Conservation (phyloP, 2,888 invertebrate genomes). For the Thymelicus sylvestris region DNA sequence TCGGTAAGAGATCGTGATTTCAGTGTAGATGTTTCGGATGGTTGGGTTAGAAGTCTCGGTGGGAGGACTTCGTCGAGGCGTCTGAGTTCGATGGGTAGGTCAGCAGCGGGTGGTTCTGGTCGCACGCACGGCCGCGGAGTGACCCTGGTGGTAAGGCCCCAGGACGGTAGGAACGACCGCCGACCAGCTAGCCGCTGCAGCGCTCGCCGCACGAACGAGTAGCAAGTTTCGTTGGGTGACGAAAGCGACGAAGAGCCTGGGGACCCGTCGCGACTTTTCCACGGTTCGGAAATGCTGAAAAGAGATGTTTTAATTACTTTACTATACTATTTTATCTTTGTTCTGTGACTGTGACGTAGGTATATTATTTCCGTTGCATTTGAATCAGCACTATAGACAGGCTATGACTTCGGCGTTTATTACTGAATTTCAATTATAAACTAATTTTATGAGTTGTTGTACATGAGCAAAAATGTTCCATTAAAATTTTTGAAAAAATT, state of each 20-base stretch:
- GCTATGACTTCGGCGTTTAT: no score
- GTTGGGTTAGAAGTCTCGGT: slow-evolving; percentile 72
- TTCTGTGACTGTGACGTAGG: no score
- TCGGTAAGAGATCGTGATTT: slow-evolving; percentile 94
- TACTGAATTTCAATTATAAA: no score
- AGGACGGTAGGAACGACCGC: slow-evolving; percentile 90
- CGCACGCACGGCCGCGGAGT: slow-evolving; percentile 83
- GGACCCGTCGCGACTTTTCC: slow-evolving; percentile 83
- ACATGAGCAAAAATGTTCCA: no score
- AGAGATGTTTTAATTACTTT: slow-evolving; percentile 3
- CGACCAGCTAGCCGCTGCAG: slow-evolving; percentile 93
- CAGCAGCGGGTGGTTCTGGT: slow-evolving; percentile 91
- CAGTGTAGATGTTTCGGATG: slow-evolving; percentile 85
- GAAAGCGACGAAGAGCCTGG: slow-evolving; percentile 95
- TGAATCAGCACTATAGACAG: no score
- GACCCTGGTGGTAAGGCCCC: slow-evolving; percentile 81
- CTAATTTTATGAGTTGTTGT: no score
- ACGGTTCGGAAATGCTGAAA: slow-evolving; percentile 70
- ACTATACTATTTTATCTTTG: no score
- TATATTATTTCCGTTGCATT: no score
- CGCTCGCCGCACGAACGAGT: slow-evolving; percentile 95
- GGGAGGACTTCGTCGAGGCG: slow-evolving; percentile 87
- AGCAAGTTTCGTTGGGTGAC: slow-evolving; percentile 96
- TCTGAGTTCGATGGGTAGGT: slow-evolving; percentile 94
- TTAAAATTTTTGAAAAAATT: no score